Base-by-base conservation (phyloP, 1,140 invertebrate species). In the Diorhabda carinulata region DNA sequence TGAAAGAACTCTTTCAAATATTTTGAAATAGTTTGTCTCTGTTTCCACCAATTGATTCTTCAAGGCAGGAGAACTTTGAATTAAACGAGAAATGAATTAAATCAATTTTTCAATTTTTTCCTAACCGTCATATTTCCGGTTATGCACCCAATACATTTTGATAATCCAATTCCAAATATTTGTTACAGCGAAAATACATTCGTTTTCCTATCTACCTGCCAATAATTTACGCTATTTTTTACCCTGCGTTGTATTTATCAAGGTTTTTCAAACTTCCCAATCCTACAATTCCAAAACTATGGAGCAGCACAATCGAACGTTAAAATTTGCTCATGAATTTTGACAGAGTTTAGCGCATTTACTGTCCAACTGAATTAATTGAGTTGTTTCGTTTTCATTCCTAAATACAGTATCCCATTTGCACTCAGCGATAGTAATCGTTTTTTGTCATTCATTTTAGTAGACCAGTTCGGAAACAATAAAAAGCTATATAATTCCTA, bases 371-470 rank as follows among this genome's bases (percentile, higher is more conserved):
- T 52, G 47, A 52, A 52, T 52, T 52, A 52, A 52, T 52, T 52
- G 47, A 52, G 47, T 52, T 52, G 47, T 52, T 52, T 52, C 47
- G 47, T 52, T 52, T 52, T 52, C 25, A 52, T 52, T 4, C 47
- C 47, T 52, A 52, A 52, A 52, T 52, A 52, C 47, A 52, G 47
- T 52, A 52, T 52, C 47, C 47, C 47, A 52, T 52, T 52, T 52
- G 47, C 47, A 52, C 47, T 52, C 47, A 52, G 6, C 47, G 47
- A 52, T 52, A 6, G 47, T 52, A 52, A 52, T 52, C n/a, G 47
- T 52, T 52, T 52, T 52, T 52, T 52, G 6, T n/a, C 3, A 8
- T 52, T 52, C n/a, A 52, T 52, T 52, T 6, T 8, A 52, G 6
- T 52, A 52, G 47, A 52, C 47, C 3, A 52, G 47, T 52, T 52